Evolutionary conservation across 92 coral and sea anemone species (phyloP).

Genomic region (Epizoanthus stellaris): DNA sequence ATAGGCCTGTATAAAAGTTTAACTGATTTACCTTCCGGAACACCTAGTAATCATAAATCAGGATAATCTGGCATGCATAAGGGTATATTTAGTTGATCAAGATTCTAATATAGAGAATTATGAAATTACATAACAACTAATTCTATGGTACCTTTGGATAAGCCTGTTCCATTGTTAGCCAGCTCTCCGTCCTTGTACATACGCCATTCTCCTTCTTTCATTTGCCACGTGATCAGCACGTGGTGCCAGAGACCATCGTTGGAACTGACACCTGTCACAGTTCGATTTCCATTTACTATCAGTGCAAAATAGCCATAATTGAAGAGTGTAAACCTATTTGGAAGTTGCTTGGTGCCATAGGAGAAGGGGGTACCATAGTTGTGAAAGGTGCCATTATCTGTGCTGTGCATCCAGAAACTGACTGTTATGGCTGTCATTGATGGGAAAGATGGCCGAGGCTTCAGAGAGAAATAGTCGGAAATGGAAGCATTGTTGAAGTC

Average conservation of each 20-base stretch:
- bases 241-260: slow-evolving; percentile 73
- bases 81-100: no score
- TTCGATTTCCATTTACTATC: not conserved
- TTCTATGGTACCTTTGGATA: slow-evolving; percentile 13
- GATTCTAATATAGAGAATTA: no score
- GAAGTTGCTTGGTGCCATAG: not conserved
- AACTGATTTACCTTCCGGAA: no score
- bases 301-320: not conserved
- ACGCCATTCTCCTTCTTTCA: slow-evolving; percentile 38
- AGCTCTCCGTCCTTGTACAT: slow-evolving; percentile 58
- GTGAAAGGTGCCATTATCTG: slow-evolving; percentile 16
- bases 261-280: not conserved
- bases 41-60: no score
- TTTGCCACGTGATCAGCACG: slow-evolving; percentile 70
- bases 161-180: not conserved
- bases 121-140: no score
- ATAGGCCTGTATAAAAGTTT: no score
- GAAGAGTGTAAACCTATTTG: slow-evolving; percentile 10
- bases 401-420: slow-evolving; percentile 14
- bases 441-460: slow-evolving; percentile 1
- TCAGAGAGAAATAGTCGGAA: slow-evolving; percentile 5
- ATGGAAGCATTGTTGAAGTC: not conserved
- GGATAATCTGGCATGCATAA: no score
- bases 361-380: slow-evolving; percentile 19
- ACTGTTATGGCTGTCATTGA: slow-evolving; percentile 4